These are phyloP conservation scores for Tenthredo notha DNA, from an alignment of 2,888 invertebrate species.

Conservation along the genomic window DNA sequence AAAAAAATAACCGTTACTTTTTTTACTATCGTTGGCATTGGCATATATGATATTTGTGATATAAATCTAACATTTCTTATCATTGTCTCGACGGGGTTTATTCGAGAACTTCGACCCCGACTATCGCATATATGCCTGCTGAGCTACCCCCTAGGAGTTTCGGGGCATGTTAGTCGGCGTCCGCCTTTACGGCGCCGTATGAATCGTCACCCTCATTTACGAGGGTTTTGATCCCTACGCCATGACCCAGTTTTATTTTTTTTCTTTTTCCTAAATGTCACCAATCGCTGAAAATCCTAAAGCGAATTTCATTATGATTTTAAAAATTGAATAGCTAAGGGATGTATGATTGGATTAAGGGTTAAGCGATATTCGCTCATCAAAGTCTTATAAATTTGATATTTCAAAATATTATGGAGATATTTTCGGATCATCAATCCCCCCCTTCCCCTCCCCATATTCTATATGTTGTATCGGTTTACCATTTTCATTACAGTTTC, in stretches of 20 bases:
- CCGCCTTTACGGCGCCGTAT: conserved; percentile 2
- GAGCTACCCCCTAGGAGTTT: conserved; percentile 31
- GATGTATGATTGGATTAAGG: background rate
- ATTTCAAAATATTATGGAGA: background rate
- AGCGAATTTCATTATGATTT: conserved; percentile 24
- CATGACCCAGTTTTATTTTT: conserved; percentile 40
- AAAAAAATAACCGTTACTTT: too few species aligned
- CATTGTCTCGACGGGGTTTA: background rate
- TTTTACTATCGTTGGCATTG: too few species aligned
- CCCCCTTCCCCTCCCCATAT: background rate
- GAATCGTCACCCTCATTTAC: background rate
- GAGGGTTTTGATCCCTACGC: conserved; percentile 9
- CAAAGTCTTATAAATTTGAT: background rate
- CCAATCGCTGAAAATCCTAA: background rate
- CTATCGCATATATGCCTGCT: background rate
- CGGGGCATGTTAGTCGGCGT: conserved; percentile 7
- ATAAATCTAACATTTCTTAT: conserved; percentile 7
- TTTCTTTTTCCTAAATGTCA: conserved; percentile 41
- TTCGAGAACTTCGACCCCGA: background rate
- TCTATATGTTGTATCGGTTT: background rate
- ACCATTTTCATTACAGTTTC: background rate
- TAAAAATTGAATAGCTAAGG: background rate
- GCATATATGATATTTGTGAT: conserved; percentile 2
- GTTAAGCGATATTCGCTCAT: background rate
- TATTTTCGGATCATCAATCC: background rate